Base-by-base conservation (phyloP, 2,797 vertebrate species). In the Euphonia xanthogaster region DNA sequence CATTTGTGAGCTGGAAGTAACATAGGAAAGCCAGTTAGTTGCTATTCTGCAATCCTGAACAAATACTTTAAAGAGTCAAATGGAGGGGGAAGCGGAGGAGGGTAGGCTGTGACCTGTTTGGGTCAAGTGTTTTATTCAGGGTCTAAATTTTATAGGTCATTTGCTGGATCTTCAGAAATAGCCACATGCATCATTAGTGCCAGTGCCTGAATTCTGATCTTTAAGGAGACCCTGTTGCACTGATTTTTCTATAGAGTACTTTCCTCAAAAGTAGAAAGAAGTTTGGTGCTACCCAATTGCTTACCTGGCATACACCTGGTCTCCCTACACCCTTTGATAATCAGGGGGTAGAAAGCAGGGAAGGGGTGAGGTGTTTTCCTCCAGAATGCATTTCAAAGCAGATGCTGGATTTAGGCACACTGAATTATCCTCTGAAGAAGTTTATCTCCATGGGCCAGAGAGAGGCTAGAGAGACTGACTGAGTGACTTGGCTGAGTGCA, bases 281-380 rank as follows among this genome's bases (percentile, higher is more conserved):
- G 25, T 63, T 66, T 35, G 2, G 2, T 55, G 21, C 62, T 67
- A 58, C 16, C 20, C 30, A 44, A 0, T 39, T 5, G 9, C 14
- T 77, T 68, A 50, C 50, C 54, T 81, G 42, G 42, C 12, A 50
- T 15, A 57, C 4, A n/a, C 17, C 24, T 65, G 31, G 14, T 37
- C 31, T 87, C 45, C 19, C 27, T 35, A 10, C 54, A 55, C 33
- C 28, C 44, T 33, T 54, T 3, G 1, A 40, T 12, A 70, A 35
- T 50, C 45, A 19, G 9, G 40, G n/a, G 1, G 0, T 47, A 20
- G 23, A 12, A 44, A 9, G 4, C 1, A 5, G 10, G 7, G 12
- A 3, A 28, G 4, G 2, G 12, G 18, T 25, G 15, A 58, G 6
- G 10, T 44, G 9, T 50, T 30, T 15, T 20, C 27, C 27, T 83